Base-by-base conservation (phyloP, 2,797 vertebrate species). In the Pseudocheirus occidentalis region DNA sequence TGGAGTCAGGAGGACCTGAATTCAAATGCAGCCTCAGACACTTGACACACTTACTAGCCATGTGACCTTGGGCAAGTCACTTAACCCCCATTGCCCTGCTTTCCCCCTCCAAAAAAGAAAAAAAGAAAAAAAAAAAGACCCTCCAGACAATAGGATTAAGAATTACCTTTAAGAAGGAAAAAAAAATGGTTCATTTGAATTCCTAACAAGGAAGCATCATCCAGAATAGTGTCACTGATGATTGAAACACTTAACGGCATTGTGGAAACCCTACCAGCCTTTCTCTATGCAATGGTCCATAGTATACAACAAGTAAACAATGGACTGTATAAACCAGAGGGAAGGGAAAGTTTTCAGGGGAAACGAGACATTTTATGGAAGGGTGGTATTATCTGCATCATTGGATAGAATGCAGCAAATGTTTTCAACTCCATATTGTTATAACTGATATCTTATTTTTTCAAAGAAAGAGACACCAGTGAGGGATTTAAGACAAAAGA, bases 301-400 rank as follows among this genome's bases (percentile, higher is more conserved):
- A 87, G 94, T 54, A 0, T 95, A 91, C 16, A 96, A 62, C 57
- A 96, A 90, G 62, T 96, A 98, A 98, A 97, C 5, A 27, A 13
- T 91, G 93, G 62, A 97, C 52, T 92, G 93, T 91, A 97, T 93
- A 87, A 97, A 95, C 95, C 93, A 97, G 97, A 97, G 92, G 94
- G 93, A 96, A 98, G 81, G 40, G 7, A 93, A 96, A 95, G 4
- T 94, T 97, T 94, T 96, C 92, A 96, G 94, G 73, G n/a, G 97
- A 95, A 97, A 92, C 11, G 66, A 96, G 62, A 95, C 21, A 81
- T 91, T 97, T 95, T 6, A 55, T 58, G 46, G 96, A 97, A 96
- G 58, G 12, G 90, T 90, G 55, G 54, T 58, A 97, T 96, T 95
- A 93, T 96, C 96, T 91, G 91, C 97, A 93, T 92, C 97, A 98